These are phyloP conservation scores for Drosophila nikananu DNA, from an alignment of 1,140 invertebrate species.

Conservation along the genomic window DNA sequence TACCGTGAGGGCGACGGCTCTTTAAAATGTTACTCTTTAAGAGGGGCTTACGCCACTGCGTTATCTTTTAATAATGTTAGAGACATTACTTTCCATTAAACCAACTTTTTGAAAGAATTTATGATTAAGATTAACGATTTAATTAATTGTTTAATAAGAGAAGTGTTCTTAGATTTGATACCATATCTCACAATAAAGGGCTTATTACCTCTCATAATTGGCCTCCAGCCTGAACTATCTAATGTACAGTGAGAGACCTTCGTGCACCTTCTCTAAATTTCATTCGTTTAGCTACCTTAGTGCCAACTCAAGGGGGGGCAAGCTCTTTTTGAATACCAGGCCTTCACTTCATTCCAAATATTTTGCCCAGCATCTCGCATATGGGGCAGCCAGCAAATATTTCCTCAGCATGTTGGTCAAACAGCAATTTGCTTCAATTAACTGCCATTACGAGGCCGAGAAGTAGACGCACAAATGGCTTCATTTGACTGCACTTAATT, in stretches of 20 bases:
- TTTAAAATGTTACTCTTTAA: neutral
- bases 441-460: slow-evolving; percentile 63
- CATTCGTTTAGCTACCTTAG: neutral
- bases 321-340: neutral
- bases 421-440: slow-evolving; percentile 74
- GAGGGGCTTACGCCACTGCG: neutral
- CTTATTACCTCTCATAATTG: neutral
- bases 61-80: neutral
- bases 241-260: neutral
- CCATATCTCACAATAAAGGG: neutral
- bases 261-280: neutral
- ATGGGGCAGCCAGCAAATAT: slow-evolving; percentile 21
- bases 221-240: neutral
- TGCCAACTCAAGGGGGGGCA: slow-evolving; percentile 9
- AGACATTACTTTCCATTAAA: neutral
- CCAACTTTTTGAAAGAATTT: neutral
- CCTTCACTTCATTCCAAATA: slow-evolving; percentile 53
- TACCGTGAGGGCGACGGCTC: neutral
- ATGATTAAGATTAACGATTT: neutral
- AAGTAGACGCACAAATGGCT: slow-evolving; percentile 4
- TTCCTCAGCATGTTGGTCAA: slow-evolving; percentile 53
- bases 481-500: slow-evolving; percentile 67
- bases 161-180: neutral
- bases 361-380: slow-evolving; percentile 28
- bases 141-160: neutral